These are phyloP conservation scores for Ryuthela nishihirai DNA, from an alignment of 2,888 invertebrate genomes.

Conservation along the genomic window DNA sequence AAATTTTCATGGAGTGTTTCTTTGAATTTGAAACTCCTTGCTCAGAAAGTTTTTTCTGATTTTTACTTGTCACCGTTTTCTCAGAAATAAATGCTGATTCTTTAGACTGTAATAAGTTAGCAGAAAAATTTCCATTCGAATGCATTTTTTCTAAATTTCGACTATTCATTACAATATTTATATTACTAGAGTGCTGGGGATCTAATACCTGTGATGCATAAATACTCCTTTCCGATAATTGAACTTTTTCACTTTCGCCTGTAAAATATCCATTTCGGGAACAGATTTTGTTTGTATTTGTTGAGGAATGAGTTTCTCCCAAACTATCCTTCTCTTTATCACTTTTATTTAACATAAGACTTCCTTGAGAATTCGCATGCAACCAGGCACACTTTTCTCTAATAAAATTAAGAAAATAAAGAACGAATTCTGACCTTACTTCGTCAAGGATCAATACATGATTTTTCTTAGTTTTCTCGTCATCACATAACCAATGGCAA, in stretches of 20 bases:
- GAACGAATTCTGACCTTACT: conserved; percentile 12
- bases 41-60: background rate
- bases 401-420: conserved; percentile 12
- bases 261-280: background rate
- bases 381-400: conserved; percentile 23
- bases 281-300: background rate
- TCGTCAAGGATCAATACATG: background rate
- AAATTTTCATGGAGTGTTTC: too few species aligned
- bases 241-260: background rate
- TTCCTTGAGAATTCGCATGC: too few species aligned
- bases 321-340: background rate
- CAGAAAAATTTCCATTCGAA: too few species aligned
- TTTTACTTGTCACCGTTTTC: background rate
- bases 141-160: too few species aligned
- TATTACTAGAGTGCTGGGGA: too few species aligned
- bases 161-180: too few species aligned
- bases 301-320: background rate
- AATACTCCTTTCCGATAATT: background rate
- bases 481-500: conserved; percentile 9
- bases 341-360: background rate
- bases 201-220: too few species aligned
- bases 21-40: too few species aligned
- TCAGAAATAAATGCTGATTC: too few species aligned
- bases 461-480: conserved; percentile 1
- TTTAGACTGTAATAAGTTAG: too few species aligned